A percentile compares a stretch with the other conserved stretches of the same genome.
These are phyloP conservation scores for Tetheella fluctuosa DNA, from an alignment of 2,888 invertebrate species.

Conservation along the genomic window DNA sequence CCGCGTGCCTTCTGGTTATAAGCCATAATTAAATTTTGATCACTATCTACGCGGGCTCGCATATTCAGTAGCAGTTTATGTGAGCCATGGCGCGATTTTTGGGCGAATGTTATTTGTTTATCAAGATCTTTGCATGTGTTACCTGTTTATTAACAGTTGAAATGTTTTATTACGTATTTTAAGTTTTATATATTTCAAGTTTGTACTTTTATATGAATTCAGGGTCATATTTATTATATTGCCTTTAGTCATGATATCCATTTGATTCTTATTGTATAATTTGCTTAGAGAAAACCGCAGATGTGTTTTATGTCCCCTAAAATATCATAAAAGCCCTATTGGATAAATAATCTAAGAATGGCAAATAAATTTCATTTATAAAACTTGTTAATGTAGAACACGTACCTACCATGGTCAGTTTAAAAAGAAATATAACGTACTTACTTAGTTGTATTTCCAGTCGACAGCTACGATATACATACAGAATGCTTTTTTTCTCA, in stretches of 20 bases:
- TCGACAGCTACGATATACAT: no score
- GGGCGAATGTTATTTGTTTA: constrained; percentile 37
- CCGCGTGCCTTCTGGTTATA: constrained; percentile 44
- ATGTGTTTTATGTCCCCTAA: no score
- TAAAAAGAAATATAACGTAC: no score
- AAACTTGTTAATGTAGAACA: no score
- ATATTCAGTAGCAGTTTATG: constrained; percentile 31
- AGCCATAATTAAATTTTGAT: constrained; percentile 61
- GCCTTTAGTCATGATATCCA: background rate
- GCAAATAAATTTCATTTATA: no score
- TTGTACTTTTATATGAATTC: background rate
- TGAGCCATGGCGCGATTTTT: constrained; percentile 36
- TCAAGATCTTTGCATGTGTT: constrained; percentile 22
- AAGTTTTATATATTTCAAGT: background rate
- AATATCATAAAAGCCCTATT: no score
- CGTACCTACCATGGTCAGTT: no score
- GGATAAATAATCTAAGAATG: no score
- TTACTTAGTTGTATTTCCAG: no score
- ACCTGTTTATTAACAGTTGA: background rate
- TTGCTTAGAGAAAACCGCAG: background rate
- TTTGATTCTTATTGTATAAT: background rate
- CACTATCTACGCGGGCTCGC: constrained; percentile 44
- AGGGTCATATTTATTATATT: background rate
- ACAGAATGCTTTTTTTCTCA: no score
- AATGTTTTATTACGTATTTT: background rate